Evolutionary conservation across 1,140 invertebrate genomes (phyloP).

Genomic region (Lineus longissimus): DNA sequence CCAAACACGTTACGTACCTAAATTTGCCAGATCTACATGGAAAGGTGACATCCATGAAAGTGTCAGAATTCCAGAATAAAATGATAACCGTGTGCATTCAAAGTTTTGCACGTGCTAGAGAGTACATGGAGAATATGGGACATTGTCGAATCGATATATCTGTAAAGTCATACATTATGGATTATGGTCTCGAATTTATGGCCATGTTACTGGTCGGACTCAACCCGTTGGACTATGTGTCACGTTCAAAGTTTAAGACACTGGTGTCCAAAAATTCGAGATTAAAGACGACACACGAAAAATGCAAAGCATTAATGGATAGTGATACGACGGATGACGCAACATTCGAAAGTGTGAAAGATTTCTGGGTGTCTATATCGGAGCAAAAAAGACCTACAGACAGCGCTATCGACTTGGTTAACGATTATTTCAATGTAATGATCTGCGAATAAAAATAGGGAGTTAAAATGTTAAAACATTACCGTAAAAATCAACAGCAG

Average conservation of each 20-base stretch:
- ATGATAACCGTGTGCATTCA: neutral
- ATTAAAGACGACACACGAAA: constrained; percentile 2
- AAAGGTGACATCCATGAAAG: constrained; percentile 6
- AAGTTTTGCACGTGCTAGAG: neutral
- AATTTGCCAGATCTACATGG: constrained; percentile 4
- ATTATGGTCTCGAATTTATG: constrained; percentile 1
- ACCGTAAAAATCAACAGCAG: neutral
- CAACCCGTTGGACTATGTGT: neutral
- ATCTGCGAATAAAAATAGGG: constrained; percentile 2
- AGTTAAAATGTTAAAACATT: too few species aligned
- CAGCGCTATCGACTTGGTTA: neutral
- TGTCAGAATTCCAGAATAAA: neutral
- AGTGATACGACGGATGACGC: neutral
- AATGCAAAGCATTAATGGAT: neutral
- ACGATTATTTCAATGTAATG: neutral
- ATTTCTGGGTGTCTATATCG: neutral
- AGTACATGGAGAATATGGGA: neutral
- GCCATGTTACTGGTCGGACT: constrained; percentile 2
- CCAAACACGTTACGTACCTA: too few species aligned
- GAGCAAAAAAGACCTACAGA: neutral
- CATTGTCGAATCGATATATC: neutral
- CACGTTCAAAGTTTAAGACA: too few species aligned
- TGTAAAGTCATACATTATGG: neutral
- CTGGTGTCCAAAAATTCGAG: neutral
- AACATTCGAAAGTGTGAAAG: neutral